A percentile compares a stretch with the other conserved stretches of the same genome.
Conservation (phyloP, 2,888 invertebrate species). For the Cryptocheilus praepositus region DNA sequence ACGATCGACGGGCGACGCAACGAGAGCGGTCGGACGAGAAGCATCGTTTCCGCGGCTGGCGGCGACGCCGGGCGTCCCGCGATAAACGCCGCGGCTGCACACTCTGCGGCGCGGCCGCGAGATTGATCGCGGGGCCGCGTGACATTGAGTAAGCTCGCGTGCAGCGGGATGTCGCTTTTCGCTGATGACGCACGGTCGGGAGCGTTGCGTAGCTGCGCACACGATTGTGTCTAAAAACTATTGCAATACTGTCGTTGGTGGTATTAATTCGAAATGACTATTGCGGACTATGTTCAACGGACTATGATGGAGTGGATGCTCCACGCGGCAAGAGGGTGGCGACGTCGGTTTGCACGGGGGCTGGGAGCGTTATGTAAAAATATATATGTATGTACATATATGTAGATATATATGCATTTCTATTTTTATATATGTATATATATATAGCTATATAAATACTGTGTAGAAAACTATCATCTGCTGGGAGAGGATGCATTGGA, state of each 20-base stretch:
- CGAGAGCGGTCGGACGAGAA: not conserved
- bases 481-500: slow-evolving; percentile 32
- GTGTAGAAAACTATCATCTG: slow-evolving; percentile 69
- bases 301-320: slow-evolving; percentile 48
- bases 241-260: slow-evolving; percentile 74
- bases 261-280: slow-evolving; percentile 70
- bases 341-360: slow-evolving; percentile 6
- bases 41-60: too few relatives aligned
- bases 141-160: too few relatives aligned
- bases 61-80: not conserved
- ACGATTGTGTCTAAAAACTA: slow-evolving; percentile 69
- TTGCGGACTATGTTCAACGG: slow-evolving; percentile 70
- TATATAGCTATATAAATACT: slow-evolving; percentile 71
- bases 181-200: slow-evolving; percentile 23
- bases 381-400: slow-evolving; percentile 53
- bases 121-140: too few relatives aligned
- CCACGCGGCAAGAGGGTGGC: slow-evolving; percentile 14
- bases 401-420: slow-evolving; percentile 42
- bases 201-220: slow-evolving; percentile 46
- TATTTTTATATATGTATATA: slow-evolving; percentile 53
- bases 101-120: too few relatives aligned
- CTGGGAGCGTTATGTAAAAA: slow-evolving; percentile 54
- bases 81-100: not conserved
- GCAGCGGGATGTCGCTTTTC: too few relatives aligned
- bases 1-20: not conserved